A percentile compares a stretch with the other conserved stretches of the same genome.
phyloP scores from a whole-genome alignment of 2,797 vertebrate genomes.

The Galaxias olidus region DNA sequence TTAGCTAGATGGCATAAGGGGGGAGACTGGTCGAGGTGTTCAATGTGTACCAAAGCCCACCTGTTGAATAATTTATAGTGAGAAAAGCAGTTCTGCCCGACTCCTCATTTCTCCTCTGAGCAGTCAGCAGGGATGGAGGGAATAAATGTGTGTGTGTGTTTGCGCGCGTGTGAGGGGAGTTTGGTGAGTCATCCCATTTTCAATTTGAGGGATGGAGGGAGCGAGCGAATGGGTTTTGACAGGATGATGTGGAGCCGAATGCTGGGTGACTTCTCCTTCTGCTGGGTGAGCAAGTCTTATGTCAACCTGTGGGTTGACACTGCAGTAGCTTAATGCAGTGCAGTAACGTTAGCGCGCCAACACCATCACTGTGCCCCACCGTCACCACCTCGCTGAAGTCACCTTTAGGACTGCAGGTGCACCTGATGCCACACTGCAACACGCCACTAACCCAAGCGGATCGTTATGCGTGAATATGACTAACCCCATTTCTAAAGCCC shows the following conservation, averaged over 20 bases:
- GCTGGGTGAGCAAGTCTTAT: background rate
- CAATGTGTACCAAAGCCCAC: constrained; percentile 45
- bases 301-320: background rate
- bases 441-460: too few relatives aligned
- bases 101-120: constrained; percentile 37
- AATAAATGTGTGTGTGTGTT: background rate
- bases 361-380: too few relatives aligned
- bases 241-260: background rate
- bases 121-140: constrained; percentile 14
- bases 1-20: constrained; percentile 22
- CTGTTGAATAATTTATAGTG: constrained; percentile 60
- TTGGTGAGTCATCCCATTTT: constrained; percentile 50
- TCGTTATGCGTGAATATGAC: too few relatives aligned
- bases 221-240: constrained; percentile 44
- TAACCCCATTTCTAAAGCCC: too few relatives aligned
- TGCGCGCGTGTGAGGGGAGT: constrained; percentile 26
- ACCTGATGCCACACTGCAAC: too few relatives aligned
- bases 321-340: background rate
- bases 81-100: constrained; percentile 32
- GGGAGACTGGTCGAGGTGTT: constrained; percentile 13
- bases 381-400: too few relatives aligned
- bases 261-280: background rate
- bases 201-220: constrained; percentile 44
- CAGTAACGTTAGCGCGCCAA: background rate
- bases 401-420: too few relatives aligned